Evolutionary conservation across 2,888 invertebrate species (phyloP).

Genomic region (Pelosia muscerda): DNA sequence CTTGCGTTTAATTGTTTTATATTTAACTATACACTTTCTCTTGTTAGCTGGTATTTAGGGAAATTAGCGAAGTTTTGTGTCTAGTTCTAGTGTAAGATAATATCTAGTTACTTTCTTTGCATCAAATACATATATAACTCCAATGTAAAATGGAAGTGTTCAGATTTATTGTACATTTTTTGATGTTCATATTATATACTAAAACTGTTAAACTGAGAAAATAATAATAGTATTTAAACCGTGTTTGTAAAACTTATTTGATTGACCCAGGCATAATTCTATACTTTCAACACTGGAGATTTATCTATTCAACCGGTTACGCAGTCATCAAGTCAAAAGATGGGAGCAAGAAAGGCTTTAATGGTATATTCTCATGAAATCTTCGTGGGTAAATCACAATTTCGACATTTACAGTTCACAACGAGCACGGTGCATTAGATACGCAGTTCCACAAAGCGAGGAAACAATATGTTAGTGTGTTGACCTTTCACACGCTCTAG

Average conservation of each 20-base stretch:
- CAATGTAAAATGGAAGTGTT: background rate
- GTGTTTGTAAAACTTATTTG: background rate
- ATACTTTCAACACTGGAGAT: background rate
- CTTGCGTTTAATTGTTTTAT: constrained; percentile 61
- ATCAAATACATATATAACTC: background rate
- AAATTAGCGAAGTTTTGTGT: constrained; percentile 17
- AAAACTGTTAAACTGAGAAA: background rate
- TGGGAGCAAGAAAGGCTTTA: constrained; percentile 31
- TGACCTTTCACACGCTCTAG: constrained; percentile 66
- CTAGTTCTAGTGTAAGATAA: background rate
- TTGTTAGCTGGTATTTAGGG: constrained; percentile 51
- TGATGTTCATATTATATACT: background rate
- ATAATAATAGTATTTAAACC: background rate
- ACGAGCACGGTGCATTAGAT: constrained; percentile 43
- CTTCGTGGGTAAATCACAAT: constrained; percentile 38
- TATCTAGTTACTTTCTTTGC: constrained; percentile 6
- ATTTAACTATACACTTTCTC: constrained; percentile 64
- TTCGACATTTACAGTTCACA: constrained; percentile 50
- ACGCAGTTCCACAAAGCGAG: constrained; percentile 32
- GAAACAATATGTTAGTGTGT: constrained; percentile 38
- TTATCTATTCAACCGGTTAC: constrained; percentile 18
- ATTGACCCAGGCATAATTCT: background rate
- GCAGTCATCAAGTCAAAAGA: constrained; percentile 4
- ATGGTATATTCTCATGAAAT: constrained; percentile 46
- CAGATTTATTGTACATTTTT: too few species aligned